Conservation (phyloP, 2,797 vertebrate species). For the Agapornis canus region DNA sequence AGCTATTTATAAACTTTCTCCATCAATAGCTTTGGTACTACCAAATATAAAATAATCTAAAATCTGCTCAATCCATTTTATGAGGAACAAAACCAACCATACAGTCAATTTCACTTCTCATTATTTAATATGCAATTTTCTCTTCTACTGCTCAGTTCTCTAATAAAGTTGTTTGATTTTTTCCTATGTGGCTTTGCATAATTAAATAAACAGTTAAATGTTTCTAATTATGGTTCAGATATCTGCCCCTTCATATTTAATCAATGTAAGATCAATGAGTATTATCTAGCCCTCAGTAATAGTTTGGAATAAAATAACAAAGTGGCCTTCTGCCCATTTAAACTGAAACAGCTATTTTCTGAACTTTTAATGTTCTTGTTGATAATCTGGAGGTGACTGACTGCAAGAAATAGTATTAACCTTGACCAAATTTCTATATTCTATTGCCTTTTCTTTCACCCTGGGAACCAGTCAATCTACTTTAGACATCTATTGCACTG, state of each 20-base stretch:
- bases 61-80: background rate
- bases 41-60: background rate
- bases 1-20: background rate
- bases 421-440: background rate
- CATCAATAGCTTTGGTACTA: background rate
- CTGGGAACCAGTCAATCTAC: background rate
- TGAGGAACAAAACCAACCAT: background rate
- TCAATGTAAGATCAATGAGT: background rate
- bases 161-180: background rate
- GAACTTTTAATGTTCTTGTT: background rate
- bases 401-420: background rate
- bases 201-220: background rate
- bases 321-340: background rate
- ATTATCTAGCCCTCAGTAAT: background rate
- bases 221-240: background rate
- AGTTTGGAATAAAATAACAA: background rate
- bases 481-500: background rate
- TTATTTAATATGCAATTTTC: background rate
- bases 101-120: background rate
- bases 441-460: background rate
- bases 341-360: background rate
- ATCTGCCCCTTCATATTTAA: background rate
- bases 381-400: background rate
- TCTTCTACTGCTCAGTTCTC: background rate
- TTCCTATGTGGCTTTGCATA: background rate